These are phyloP conservation scores for Artemia sinica DNA, from an alignment of 2,888 invertebrate genomes.

Conservation along the genomic window DNA sequence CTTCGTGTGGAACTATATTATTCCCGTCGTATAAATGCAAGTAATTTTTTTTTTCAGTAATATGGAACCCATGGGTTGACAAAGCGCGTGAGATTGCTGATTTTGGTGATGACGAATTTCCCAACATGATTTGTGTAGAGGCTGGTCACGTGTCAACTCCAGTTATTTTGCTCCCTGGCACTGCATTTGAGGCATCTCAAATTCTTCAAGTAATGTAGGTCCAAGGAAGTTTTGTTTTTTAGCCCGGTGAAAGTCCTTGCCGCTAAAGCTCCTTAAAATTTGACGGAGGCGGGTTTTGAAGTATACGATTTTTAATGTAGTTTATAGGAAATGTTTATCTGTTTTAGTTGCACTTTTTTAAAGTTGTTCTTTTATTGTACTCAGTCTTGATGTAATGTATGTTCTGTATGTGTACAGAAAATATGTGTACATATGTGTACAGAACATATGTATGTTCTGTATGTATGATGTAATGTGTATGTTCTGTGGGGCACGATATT, in stretches of 20 bases:
- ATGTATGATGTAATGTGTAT: too few relatives aligned
- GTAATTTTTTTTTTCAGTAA: slow-evolving; percentile 37
- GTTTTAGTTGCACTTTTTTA: slow-evolving; percentile 5
- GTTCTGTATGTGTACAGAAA: too few relatives aligned
- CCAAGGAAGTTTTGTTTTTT: background rate
- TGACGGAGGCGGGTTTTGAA: slow-evolving; percentile 13
- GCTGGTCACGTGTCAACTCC: slow-evolving; percentile 76
- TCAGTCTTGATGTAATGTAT: too few relatives aligned
- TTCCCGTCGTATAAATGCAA: too few relatives aligned
- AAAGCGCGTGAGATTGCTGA: slow-evolving; percentile 80
- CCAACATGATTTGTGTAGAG: slow-evolving; percentile 90
- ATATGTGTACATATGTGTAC: too few relatives aligned
- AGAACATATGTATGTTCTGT: too few relatives aligned
- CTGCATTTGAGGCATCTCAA: slow-evolving; percentile 79
- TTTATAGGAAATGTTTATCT: slow-evolving; percentile 1
- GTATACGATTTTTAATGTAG: slow-evolving; percentile 11
- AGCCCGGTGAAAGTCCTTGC: background rate
- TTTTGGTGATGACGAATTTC: slow-evolving; percentile 92
- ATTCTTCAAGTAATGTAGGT: slow-evolving; percentile 53
- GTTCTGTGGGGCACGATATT: too few relatives aligned
- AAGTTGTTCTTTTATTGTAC: too few relatives aligned
- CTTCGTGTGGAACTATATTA: too few relatives aligned
- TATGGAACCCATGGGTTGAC: slow-evolving; percentile 94
- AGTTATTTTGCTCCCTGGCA: slow-evolving; percentile 68
- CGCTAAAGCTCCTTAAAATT: background rate